These are phyloP conservation scores for Petrophora chlorosata DNA, from an alignment of 2,888 invertebrate genomes.

Conservation along the genomic window DNA sequence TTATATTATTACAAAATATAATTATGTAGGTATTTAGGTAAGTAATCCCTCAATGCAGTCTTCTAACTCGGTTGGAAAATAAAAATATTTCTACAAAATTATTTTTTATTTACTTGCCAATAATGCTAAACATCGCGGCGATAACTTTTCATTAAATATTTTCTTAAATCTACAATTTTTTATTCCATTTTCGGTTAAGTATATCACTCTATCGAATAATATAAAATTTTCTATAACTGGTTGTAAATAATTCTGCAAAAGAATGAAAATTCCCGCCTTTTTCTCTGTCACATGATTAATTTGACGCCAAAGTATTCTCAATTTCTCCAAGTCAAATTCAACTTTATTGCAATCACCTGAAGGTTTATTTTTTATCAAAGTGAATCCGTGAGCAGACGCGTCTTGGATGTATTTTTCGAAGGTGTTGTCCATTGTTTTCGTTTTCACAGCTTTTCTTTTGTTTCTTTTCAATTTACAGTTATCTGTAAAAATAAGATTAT, in stretches of 20 bases:
- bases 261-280: conserved; percentile 64
- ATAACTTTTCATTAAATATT: conserved; percentile 84
- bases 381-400: conserved; percentile 54
- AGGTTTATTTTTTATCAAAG: conserved; percentile 39
- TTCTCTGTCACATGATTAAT: conserved; percentile 43
- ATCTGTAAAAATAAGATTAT: conserved; percentile 75
- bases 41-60: too few relatives aligned
- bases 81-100: conserved; percentile 1
- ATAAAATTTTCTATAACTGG: conserved; percentile 69
- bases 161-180: conserved; percentile 71
- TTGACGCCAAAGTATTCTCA: conserved; percentile 59
- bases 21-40: too few relatives aligned
- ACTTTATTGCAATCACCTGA: conserved; percentile 3
- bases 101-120: conserved; percentile 75
- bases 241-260: conserved; percentile 65
- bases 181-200: conserved; percentile 64
- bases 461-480: conserved; percentile 66
- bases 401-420: conserved; percentile 61
- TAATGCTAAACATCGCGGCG: conserved; percentile 87
- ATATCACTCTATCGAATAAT: conserved; percentile 65
- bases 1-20: too few relatives aligned
- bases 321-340: conserved; percentile 51
- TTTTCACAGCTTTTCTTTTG: conserved; percentile 69
- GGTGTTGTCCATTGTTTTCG: conserved; percentile 52
- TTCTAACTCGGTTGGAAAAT: too few relatives aligned